Evolutionary conservation across 2,113 vertebrate genomes (phyloP), one percentile per base, ranked within the genome.

Genomic region (Hemiscyllium ocellatum): DNA sequence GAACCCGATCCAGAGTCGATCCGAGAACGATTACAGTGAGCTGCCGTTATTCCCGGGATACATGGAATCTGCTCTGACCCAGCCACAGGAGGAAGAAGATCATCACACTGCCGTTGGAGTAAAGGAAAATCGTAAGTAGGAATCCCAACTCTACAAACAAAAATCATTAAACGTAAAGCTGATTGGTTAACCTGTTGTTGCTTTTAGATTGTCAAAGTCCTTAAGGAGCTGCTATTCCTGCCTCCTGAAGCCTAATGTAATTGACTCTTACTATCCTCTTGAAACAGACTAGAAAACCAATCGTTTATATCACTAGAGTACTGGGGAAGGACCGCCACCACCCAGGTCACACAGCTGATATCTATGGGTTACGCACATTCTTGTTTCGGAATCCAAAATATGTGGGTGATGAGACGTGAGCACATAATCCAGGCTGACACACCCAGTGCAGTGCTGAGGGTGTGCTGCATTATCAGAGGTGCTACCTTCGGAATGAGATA

Each of bases 111-210:
- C 20, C 37, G 19, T 15, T 24, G 42, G 52, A 95, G n/a, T 13
- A 70, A 95, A 95, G 47, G 12, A 52, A 72, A 95, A 50, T 33
- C 29, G 94, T 95, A 95, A 95, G 94, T 95, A 47, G 29, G 10
- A 89, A 61, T 37, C 4, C 1, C 33, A 66, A 66, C 5, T 20
- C n/a, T 65, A 17, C 65, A 37, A 83, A 37, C n/a, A 80, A n/a
- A 80, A 78, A 17, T 37, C 33, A 12, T 33, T n/a, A n/a, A n/a
- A n/a, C 13, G 33, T 83, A 37, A 83, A 80, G 76, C n/a, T 3
- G n/a, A 37, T 17, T 15, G n/a, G 37, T 80, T 80, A n/a, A 6
- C 72, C 29, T 2, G n/a, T n/a, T n/a, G n/a, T n/a, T n/a, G n/a
- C n/a, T n/a, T n/a, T n/a, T n/a, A n/a, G n/a, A n/a, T n/a, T 4